Evolutionary conservation across 1,140 invertebrate species (phyloP).

Genomic region (Eueides isabella): DNA sequence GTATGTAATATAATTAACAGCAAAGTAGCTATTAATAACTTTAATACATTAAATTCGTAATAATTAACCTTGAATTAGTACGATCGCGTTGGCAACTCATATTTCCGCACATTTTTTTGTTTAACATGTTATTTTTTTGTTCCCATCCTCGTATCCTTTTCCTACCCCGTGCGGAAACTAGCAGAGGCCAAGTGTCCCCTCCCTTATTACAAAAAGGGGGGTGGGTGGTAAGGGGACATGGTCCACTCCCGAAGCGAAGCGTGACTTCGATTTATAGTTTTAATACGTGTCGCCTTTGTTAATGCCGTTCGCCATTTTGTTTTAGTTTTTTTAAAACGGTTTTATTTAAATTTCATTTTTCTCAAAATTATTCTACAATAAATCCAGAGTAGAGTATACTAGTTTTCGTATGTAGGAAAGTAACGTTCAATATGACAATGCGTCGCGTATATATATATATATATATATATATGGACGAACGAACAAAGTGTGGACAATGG

Average conservation of each 20-base stretch:
- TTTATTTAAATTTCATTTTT: conserved; percentile 16
- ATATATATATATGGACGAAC: conserved; percentile 16
- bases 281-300: conserved; percentile 59
- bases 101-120: conserved; percentile 60
- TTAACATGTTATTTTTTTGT: conserved; percentile 62
- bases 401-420: conserved; percentile 32
- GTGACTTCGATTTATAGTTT: conserved; percentile 61
- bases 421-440: conserved; percentile 35
- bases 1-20: no score
- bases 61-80: conserved; percentile 1
- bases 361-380: background rate
- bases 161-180: conserved; percentile 60
- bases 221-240: conserved; percentile 60
- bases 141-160: conserved; percentile 50
- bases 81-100: conserved; percentile 46
- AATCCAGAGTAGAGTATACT: background rate
- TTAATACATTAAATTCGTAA: background rate
- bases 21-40: background rate
- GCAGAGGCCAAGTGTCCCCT: conserved; percentile 54
- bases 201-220: conserved; percentile 54
- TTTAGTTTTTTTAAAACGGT: conserved; percentile 46
- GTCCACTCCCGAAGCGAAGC: conserved; percentile 60
- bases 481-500: conserved; percentile 39
- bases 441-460: conserved; percentile 30
- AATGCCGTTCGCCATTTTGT: conserved; percentile 55